These are phyloP conservation scores for Leucophenga varia DNA, from an alignment of 1,140 invertebrate species.

Conservation along the genomic window DNA sequence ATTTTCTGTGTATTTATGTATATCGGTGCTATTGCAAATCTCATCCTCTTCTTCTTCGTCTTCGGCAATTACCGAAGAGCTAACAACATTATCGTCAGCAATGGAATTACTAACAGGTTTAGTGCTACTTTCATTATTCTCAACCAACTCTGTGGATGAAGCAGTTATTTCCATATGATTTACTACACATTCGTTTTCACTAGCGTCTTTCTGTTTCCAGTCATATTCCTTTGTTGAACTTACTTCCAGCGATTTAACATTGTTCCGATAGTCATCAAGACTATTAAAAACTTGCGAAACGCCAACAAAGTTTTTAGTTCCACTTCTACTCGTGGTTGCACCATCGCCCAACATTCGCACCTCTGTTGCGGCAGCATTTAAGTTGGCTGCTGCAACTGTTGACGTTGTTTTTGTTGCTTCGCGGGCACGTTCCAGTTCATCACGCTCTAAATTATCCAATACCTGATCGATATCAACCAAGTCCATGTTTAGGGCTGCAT, in stretches of 20 bases:
- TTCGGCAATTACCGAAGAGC: background rate
- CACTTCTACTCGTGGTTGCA: constrained; percentile 5
- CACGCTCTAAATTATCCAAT: constrained; percentile 82
- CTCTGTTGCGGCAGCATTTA: constrained; percentile 15
- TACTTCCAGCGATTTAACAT: constrained; percentile 51
- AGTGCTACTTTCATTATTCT: too few relatives aligned
- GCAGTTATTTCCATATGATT: background rate
- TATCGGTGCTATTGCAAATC: constrained; percentile 19
- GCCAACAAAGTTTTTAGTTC: constrained; percentile 38
- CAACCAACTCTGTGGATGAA: too few relatives aligned
- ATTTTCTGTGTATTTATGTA: constrained; percentile 40
- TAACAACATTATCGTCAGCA: background rate
- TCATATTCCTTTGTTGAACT: constrained; percentile 24
- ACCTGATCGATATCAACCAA: constrained; percentile 82
- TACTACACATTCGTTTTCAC: constrained; percentile 2
- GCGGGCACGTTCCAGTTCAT: constrained; percentile 20
- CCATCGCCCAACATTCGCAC: background rate
- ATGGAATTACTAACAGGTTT: too few relatives aligned
- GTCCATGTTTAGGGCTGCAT: constrained; percentile 40
- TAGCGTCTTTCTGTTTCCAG: constrained; percentile 19
- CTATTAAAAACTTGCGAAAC: constrained; percentile 64
- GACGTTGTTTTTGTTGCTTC: constrained; percentile 60
- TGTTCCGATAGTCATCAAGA: constrained; percentile 65
- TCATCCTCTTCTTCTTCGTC: constrained; percentile 17
- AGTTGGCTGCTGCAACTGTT: constrained; percentile 6